Percentiles rank a stretch among this genome's conserved stretches.
These are phyloP conservation scores for Enteromius radiatus DNA, from an alignment of 2,797 vertebrate genomes.

Conservation along the genomic window DNA sequence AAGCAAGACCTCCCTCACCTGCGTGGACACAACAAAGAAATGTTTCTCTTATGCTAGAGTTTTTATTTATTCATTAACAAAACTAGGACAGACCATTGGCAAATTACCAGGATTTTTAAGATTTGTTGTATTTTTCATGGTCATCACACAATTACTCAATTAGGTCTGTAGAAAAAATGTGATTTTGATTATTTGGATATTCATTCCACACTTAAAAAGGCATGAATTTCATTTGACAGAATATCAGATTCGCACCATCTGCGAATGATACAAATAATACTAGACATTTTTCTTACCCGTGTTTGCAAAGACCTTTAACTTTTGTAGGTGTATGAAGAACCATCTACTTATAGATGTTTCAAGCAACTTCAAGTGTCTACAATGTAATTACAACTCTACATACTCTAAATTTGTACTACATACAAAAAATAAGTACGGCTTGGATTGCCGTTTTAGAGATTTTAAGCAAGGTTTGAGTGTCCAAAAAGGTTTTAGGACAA, in stretches of 20 bases:
- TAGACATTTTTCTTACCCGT: background rate
- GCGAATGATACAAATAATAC: background rate
- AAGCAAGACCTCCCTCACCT: slow-evolving; percentile 8
- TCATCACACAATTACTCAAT: slow-evolving; percentile 27
- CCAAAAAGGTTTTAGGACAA: background rate
- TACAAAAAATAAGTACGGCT: background rate
- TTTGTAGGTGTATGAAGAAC: background rate
- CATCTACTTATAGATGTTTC: background rate
- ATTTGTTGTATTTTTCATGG: slow-evolving; percentile 28
- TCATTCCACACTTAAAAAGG: slow-evolving; percentile 1
- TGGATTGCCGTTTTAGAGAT: background rate
- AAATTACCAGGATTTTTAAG: slow-evolving; percentile 53
- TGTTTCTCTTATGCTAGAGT: background rate
- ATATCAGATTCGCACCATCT: background rate
- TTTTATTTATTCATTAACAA: slow-evolving; percentile 16
- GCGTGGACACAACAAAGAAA: background rate
- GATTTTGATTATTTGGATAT: background rate
- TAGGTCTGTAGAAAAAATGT: background rate
- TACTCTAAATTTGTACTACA: background rate
- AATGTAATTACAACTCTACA: too few relatives aligned
- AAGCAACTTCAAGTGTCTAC: background rate
- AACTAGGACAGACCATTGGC: slow-evolving; percentile 46
- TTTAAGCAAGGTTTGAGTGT: slow-evolving; percentile 30
- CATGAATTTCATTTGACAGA: background rate
- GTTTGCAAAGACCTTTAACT: background rate